phyloP scores from a whole-genome alignment of 2,888 invertebrate genomes.

The Drepanosiphum platanoidis region DNA sequence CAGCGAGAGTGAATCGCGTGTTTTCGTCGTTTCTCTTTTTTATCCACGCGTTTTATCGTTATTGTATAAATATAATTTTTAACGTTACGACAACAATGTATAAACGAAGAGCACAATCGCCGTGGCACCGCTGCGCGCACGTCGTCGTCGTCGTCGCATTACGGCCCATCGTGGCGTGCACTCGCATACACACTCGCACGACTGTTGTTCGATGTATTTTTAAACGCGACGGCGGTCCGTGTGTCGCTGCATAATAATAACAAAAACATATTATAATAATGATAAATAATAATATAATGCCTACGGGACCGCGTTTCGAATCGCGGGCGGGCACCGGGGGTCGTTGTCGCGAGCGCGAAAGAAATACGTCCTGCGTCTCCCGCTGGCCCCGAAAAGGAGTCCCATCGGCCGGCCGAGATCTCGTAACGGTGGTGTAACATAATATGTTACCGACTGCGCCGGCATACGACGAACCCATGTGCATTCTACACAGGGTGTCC shows the following conservation, averaged over 20 bases:
- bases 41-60: too few relatives aligned
- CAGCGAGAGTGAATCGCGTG: not conserved
- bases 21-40: not conserved
- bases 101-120: too few relatives aligned
- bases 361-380: not conserved
- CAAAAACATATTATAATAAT: too few relatives aligned
- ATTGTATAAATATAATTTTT: too few relatives aligned
- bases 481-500: too few relatives aligned
- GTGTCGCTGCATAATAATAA: not conserved
- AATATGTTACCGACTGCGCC: too few relatives aligned
- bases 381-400: not conserved
- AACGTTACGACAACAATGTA: too few relatives aligned
- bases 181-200: not conserved
- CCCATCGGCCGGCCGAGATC: not conserved
- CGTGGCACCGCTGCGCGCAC: too few relatives aligned
- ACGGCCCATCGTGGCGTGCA: not conserved
- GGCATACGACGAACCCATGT: too few relatives aligned
- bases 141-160: too few relatives aligned
- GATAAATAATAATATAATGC: not conserved
- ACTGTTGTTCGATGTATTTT: not conserved
- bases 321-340: not conserved
- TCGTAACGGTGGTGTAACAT: too few relatives aligned
- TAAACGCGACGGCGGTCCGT: not conserved
- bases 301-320: not conserved
- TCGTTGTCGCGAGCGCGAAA: not conserved